Conservation (phyloP, 2,113 vertebrate species). For the Podarcis cretensis region DNA sequence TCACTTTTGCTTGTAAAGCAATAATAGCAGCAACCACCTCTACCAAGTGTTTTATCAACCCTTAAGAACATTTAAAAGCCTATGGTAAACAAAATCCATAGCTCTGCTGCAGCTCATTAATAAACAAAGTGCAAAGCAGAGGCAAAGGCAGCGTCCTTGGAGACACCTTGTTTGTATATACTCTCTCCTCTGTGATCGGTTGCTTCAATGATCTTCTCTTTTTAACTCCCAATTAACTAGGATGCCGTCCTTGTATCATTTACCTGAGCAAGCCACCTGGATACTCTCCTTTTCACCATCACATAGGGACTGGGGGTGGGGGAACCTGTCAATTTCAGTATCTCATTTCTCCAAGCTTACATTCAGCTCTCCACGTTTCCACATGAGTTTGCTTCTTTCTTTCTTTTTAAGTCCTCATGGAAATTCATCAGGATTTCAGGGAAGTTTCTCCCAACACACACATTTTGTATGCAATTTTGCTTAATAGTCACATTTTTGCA, state of each 20-base stretch:
- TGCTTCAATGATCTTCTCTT: neutral
- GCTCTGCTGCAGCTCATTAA: slow-evolving; percentile 2
- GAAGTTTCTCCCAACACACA: no score
- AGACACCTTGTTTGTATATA: neutral
- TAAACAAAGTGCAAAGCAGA: slow-evolving; percentile 20
- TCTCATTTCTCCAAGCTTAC: no score
- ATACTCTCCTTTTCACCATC: neutral
- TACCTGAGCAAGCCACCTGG: neutral
- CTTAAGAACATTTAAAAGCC: slow-evolving; percentile 17
- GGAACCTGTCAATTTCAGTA: no score
- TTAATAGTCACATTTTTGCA: no score
- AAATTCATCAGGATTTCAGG: no score
- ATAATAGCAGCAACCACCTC: neutral
- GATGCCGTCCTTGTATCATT: neutral
- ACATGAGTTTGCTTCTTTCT: no score
- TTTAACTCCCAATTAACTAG: neutral
- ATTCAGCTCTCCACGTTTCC: no score
- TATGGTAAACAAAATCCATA: neutral
- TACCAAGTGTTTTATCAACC: slow-evolving; percentile 6
- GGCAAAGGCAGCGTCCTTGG: neutral
- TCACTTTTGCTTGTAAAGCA: slow-evolving; percentile 3
- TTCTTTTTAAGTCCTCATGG: no score
- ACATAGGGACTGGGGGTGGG: no score
- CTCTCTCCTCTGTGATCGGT: neutral
- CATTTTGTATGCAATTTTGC: neutral